A percentile compares a stretch with the other conserved stretches of the same genome.
Evolutionary conservation across 2,797 vertebrate genomes (phyloP).

Genomic region (Peromyscus aztecus): DNA sequence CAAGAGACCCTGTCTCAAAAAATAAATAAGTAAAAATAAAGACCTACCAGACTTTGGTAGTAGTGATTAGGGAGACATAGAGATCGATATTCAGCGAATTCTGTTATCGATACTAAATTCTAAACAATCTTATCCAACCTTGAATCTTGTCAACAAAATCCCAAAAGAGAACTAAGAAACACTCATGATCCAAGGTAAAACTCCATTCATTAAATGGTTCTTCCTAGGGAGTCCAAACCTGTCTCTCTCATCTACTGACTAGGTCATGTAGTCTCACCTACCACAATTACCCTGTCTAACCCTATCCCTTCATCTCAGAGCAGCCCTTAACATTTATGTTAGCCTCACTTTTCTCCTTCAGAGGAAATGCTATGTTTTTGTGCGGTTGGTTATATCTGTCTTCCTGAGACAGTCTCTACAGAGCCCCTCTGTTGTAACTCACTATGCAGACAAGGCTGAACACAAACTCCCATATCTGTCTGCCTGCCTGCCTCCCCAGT

Average conservation of each 20-base stretch:
- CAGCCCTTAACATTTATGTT: neutral
- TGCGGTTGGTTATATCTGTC: neutral
- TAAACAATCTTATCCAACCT: neutral
- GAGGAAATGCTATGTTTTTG: neutral
- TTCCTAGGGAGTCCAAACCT: neutral
- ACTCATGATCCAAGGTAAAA: neutral
- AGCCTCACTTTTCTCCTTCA: neutral
- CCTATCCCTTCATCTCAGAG: neutral
- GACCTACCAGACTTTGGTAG: neutral
- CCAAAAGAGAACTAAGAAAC: neutral
- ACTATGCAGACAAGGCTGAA: neutral
- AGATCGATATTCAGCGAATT: neutral
- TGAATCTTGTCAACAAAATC: conserved; percentile 21
- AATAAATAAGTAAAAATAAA: neutral
- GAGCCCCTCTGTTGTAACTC: neutral
- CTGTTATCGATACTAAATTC: neutral
- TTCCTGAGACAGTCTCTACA: neutral
- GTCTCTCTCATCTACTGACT: neutral
- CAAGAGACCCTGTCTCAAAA: neutral
- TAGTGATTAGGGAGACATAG: neutral
- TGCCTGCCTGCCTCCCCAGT: neutral
- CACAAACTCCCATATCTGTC: neutral
- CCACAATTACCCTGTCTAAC: neutral
- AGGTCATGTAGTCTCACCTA: neutral
- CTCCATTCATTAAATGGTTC: neutral